Percentiles rank a stretch among this genome's conserved stretches.
These are phyloP conservation scores for Harpegnathos saltator DNA, from an alignment of 1,140 invertebrate species.

Conservation along the genomic window DNA sequence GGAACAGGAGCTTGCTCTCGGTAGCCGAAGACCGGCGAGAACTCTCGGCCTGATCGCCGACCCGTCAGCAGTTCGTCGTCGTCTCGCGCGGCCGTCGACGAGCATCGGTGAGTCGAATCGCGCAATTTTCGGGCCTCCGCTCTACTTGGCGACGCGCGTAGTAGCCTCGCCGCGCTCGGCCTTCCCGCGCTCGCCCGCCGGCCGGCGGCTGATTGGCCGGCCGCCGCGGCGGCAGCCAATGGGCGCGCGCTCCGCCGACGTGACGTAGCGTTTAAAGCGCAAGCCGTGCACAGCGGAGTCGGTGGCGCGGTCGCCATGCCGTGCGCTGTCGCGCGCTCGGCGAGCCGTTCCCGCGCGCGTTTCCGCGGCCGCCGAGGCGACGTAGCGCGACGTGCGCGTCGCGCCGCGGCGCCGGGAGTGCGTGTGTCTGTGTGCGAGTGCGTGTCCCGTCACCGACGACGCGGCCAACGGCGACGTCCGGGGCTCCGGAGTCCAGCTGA, in stretches of 20 bases:
- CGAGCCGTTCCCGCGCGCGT: constrained; percentile 23
- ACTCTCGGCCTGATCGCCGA: no score
- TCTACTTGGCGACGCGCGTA: constrained; percentile 14
- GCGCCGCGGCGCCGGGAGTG: constrained; percentile 5
- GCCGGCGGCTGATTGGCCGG: constrained; percentile 44
- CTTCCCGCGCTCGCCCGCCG: constrained; percentile 60
- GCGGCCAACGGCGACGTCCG: constrained; percentile 38
- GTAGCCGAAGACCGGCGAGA: background rate
- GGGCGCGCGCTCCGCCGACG: background rate
- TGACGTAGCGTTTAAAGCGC: constrained; percentile 74
- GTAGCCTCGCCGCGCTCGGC: background rate
- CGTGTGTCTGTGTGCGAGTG: constrained; percentile 4
- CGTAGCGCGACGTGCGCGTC: constrained; percentile 8
- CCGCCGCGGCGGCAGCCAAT: constrained; percentile 47
- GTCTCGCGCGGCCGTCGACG: no score
- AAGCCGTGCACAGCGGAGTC: constrained; percentile 57
- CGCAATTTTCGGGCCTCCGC: no score
- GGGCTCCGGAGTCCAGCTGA: constrained; percentile 4
- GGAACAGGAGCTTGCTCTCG: no score
- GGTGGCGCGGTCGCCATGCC: constrained; percentile 70
- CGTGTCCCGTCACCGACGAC: constrained; percentile 3
- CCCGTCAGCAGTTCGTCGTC: no score
- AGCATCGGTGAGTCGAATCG: no score
- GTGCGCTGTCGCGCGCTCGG: constrained; percentile 62
- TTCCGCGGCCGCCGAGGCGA: constrained; percentile 6